These are phyloP conservation scores for Cladorhizidae sp. DNA, from an alignment of 37 sponge, comb jelly and placozoan species.

Conservation along the genomic window DNA sequence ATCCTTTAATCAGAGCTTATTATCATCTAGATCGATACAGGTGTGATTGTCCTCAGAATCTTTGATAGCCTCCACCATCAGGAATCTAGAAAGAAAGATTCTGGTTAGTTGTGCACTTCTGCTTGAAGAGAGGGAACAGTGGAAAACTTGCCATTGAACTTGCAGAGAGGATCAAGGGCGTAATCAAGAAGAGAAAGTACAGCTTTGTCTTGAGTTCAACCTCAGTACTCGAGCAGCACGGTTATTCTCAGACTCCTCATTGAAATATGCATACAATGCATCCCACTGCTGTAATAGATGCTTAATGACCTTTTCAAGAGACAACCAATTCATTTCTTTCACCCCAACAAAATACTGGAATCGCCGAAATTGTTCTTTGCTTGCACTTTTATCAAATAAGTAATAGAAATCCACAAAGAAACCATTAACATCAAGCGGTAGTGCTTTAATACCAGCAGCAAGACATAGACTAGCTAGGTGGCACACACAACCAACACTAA, in stretches of 20 bases:
- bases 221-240: too few relatives aligned
- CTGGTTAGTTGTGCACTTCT: conserved; percentile 9
- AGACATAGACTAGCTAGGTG: too few relatives aligned
- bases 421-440: conserved; percentile 40
- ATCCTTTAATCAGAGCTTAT: too few relatives aligned
- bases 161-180: conserved; percentile 28
- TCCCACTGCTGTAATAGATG: conserved; percentile 62
- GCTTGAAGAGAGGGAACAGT: conserved; percentile 31
- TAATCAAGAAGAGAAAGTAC: conserved; percentile 9
- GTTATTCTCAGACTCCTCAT: too few relatives aligned
- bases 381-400: conserved; percentile 15
- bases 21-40: background rate
- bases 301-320: conserved; percentile 12
- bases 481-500: too few relatives aligned
- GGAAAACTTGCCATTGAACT: too few relatives aligned
- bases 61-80: too few relatives aligned
- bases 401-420: conserved; percentile 43
- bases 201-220: conserved; percentile 5
- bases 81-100: too few relatives aligned
- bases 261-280: conserved; percentile 38
- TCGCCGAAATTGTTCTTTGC: conserved; percentile 32
- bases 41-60: too few relatives aligned
- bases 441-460: too few relatives aligned
- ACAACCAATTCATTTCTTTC: conserved; percentile 36
- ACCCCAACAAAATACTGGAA: conserved; percentile 43